Evolutionary conservation across 2,888 invertebrate species (phyloP), one percentile per base, ranked within the genome.

Genomic region (Danaus chrysippus): DNA sequence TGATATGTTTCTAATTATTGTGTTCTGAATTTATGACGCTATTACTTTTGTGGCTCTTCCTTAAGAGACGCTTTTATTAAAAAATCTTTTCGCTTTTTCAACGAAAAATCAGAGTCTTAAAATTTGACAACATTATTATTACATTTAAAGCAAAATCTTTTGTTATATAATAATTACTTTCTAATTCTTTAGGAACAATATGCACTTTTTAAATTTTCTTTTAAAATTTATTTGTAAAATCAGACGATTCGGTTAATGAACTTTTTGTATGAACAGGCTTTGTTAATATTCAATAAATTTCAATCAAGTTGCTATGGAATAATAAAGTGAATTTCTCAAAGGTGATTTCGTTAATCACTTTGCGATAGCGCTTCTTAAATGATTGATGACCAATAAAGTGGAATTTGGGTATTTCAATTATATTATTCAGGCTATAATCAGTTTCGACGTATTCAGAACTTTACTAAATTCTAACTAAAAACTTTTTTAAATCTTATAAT

Each of bases 301-400:
- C 61, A 64, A 59, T 64, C 64, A 61, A 62, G 54, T 11, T 54
- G 11, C 8, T 42, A 34, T 55, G 55, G 55, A 42, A 59, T 54
- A 59, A 53, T 66, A 62, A 54, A 42, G 59, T 58, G 12, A 43
- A 59, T 56, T 56, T 64, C 42, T 61, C 53, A 19, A 54, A 60
- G 64, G 59, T 66, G 58, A 53, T 58, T 61, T 44, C 56, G 53
- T 62, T 64, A 64, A 66, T 62, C 66, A 64, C 59, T 64, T 58
- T 44, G 44, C 62, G 58, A 66, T 66, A 66, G 54, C 59, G 55
- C 49, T 49, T 62, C 61, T 15, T 57, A 57, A 59, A 59, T 66
- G 64, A 66, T 66, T 64, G 64, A 66, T 64, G 55, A 42, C 42
- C 57, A 34, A 60, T 59, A 54, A 61, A 54, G 61, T 56, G 56